phyloP scores from a whole-genome alignment of 2,113 vertebrate genomes.

The Pogona vitticeps region DNA sequence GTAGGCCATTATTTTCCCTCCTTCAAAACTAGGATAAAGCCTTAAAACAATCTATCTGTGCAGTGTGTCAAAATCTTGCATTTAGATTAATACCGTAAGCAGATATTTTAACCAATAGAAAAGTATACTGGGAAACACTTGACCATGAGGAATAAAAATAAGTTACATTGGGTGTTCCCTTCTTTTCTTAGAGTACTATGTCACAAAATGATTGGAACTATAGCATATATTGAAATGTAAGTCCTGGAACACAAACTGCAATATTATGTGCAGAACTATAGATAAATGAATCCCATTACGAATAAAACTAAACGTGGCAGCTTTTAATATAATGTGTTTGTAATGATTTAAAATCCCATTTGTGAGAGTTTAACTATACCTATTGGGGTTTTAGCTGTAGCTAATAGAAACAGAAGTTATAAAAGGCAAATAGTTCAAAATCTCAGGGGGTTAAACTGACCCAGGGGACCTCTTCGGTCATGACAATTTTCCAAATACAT shows the following conservation, averaged over 20 bases:
- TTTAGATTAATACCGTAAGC: background rate
- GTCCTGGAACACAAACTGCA: background rate
- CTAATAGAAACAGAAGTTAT: slow-evolving; percentile 10
- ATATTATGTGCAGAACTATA: background rate
- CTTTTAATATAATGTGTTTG: slow-evolving; percentile 16
- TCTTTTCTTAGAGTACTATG: background rate
- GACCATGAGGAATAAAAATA: background rate
- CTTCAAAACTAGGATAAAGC: slow-evolving; percentile 19
- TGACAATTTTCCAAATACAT: background rate
- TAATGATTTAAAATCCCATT: slow-evolving; percentile 14
- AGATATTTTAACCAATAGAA: slow-evolving; percentile 36
- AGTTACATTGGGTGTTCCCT: background rate
- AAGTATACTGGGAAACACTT: slow-evolving; percentile 3
- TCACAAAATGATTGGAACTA: background rate
- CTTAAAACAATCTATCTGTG: slow-evolving; percentile 36
- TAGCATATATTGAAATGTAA: background rate
- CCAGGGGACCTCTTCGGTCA: background rate
- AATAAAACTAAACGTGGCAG: slow-evolving; percentile 15
- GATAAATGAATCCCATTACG: background rate
- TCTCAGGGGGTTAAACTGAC: background rate
- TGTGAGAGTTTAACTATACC: slow-evolving; percentile 6
- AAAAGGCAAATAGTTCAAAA: background rate
- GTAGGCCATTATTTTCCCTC: slow-evolving; percentile 26
- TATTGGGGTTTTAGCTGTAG: background rate
- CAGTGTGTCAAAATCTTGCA: slow-evolving; percentile 16